A percentile compares a stretch with the other conserved stretches of the same genome.
Conservation (phyloP, 2,888 invertebrate species). For the Cephus rjabovi region DNA sequence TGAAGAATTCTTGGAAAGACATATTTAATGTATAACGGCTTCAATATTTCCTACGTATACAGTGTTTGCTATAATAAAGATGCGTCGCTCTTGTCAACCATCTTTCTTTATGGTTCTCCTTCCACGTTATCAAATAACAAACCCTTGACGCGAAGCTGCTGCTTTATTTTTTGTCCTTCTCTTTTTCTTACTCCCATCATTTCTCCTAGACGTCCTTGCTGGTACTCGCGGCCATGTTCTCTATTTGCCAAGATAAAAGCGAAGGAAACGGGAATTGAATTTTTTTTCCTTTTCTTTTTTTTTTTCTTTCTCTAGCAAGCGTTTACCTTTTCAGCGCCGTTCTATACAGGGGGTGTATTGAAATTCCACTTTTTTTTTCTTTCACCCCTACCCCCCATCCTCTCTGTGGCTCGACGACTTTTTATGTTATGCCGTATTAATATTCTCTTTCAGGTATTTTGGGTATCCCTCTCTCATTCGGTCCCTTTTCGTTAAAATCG, state of each 20-base stretch:
- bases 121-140: not conserved
- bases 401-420: not conserved
- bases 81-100: not conserved
- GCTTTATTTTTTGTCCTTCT: not conserved
- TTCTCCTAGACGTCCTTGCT: not conserved
- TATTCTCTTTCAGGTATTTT: not conserved
- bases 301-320: not conserved
- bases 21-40: not conserved
- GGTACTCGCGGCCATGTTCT: not conserved
- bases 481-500: not conserved
- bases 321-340: not conserved
- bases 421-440: not conserved
- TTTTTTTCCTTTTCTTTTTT: not conserved
- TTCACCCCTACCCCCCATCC: too few relatives aligned
- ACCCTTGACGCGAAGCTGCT: not conserved
- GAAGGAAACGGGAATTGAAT: not conserved
- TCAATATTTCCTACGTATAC: not conserved
- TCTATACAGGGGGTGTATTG: not conserved
- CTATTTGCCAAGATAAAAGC: not conserved
- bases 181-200: not conserved
- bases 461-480: not conserved
- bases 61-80: not conserved
- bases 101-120: not conserved
- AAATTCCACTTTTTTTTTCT: not conserved
- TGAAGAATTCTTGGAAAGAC: not conserved